These are phyloP conservation scores for Cephus pygmeus DNA, from an alignment of 2,888 invertebrate species.

Conservation along the genomic window DNA sequence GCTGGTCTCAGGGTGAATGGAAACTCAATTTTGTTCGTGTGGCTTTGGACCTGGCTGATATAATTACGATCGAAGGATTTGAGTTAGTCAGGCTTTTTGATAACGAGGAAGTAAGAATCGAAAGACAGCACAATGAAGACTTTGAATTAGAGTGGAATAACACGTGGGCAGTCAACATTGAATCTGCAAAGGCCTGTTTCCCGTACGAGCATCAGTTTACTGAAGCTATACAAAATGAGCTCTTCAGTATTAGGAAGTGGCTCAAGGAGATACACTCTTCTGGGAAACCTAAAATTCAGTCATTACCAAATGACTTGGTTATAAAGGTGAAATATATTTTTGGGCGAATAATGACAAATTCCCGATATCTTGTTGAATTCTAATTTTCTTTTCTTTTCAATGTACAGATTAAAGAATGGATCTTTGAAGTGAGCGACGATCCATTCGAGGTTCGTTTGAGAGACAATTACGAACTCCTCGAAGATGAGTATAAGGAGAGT, in stretches of 20 bases:
- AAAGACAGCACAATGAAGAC: constrained; percentile 80
- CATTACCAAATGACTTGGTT: constrained; percentile 88
- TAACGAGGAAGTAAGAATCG: constrained; percentile 75
- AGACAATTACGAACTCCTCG: constrained; percentile 93
- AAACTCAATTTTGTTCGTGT: constrained; percentile 62
- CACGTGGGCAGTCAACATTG: constrained; percentile 76
- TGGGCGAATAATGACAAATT: background rate
- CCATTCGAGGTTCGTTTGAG: constrained; percentile 97
- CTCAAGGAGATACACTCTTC: constrained; percentile 81
- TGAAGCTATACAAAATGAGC: constrained; percentile 87
- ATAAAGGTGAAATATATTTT: constrained; percentile 75
- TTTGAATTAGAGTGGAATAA: constrained; percentile 79
- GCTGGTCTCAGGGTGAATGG: constrained; percentile 60
- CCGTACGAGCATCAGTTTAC: constrained; percentile 91
- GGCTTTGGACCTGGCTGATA: constrained; percentile 78
- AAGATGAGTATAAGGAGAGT: constrained; percentile 95
- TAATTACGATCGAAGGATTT: constrained; percentile 78
- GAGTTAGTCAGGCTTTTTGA: constrained; percentile 72
- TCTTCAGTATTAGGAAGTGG: constrained; percentile 95
- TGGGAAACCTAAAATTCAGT: constrained; percentile 74
- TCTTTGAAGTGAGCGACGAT: constrained; percentile 96
- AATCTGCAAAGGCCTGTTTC: constrained; percentile 78
- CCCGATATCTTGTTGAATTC: constrained; percentile 12
- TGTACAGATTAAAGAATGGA: constrained; percentile 81
- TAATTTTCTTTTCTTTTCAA: constrained; percentile 17